A percentile compares a stretch with the other conserved stretches of the same genome.
phyloP scores from a whole-genome alignment of 2,113 vertebrate species.

The Gobius niger region DNA sequence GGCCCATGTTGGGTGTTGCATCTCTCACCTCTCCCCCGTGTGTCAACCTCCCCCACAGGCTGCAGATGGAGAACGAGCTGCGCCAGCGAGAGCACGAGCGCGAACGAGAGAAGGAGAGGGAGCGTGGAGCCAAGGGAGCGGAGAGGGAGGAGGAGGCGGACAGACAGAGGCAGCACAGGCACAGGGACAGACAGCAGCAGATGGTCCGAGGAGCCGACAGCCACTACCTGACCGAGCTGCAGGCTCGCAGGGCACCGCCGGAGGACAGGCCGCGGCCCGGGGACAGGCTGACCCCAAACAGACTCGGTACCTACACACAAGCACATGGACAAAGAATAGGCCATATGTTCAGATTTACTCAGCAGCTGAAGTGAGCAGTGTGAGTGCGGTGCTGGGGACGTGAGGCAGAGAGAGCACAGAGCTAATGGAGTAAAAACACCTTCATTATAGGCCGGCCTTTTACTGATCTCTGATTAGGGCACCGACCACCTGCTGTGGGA shows the following conservation, averaged over 20 bases:
- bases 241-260: slow-evolving; percentile 79
- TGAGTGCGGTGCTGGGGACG: background rate
- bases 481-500: slow-evolving; percentile 4
- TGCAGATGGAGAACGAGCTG: slow-evolving; percentile 96
- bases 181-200: slow-evolving; percentile 89
- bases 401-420: background rate
- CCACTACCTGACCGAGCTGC: slow-evolving; percentile 87
- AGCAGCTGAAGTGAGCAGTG: slow-evolving; percentile 1
- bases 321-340: slow-evolving; percentile 17
- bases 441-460: background rate
- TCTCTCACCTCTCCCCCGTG: slow-evolving; percentile 70
- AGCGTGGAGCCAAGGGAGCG: slow-evolving; percentile 76
- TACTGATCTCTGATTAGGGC: slow-evolving; percentile 6
- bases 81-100: slow-evolving; percentile 86
- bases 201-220: slow-evolving; percentile 86
- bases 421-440: slow-evolving; percentile 2
- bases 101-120: slow-evolving; percentile 82
- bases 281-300: slow-evolving; percentile 84
- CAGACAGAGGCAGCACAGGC: slow-evolving; percentile 79
- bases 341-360: slow-evolving; percentile 16
- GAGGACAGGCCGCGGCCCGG: slow-evolving; percentile 86
- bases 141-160: slow-evolving; percentile 84
- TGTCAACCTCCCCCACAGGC: slow-evolving; percentile 77
- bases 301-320: slow-evolving; percentile 78
- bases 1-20: slow-evolving; percentile 75